Evolutionary conservation across 2,888 invertebrate species (phyloP), one percentile per base, ranked within the genome.

Genomic region (Heliconius ismenius): DNA sequence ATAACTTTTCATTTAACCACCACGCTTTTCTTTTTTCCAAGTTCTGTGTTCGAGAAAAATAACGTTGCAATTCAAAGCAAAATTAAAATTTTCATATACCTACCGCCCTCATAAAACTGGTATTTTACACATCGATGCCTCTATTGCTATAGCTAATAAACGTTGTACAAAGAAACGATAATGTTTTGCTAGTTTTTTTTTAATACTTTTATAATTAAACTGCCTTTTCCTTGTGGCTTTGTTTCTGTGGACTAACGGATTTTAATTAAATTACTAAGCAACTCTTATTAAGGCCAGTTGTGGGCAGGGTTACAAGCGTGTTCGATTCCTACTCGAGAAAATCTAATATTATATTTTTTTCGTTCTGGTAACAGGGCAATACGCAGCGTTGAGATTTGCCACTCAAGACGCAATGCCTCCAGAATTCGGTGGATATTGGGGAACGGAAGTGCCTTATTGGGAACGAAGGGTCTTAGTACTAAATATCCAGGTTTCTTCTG

Each of bases 1-100:
- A 79, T 82, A 81, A 82, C 79, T 82, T 81, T 81, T 81, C 81
- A 81, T 82, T 82, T 79, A 75, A 74, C 64, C 64, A 73, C 54
- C 62, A 67, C 78, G 64, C 73, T 69, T 64, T 68, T 26, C 49
- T 79, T 79, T 49, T 76, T 75, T 70, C 74, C 63, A 78, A 78
- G 74, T 74, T 74, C 73, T 74, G 74, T 67, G 79, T 78, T 73
- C 74, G 64, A 54, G 76, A 72, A 63, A 64, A 76, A 72, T 72
- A 72, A 64, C 70, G 76, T 32, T 65, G 64, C 21, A 7, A 54
- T 54, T 72, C 63, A 64, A 72, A 36, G 63, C 70, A 11, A 64
- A 72, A 76, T 70, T 75, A 73, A 73, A 73, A 73, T 43, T 73
- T 62, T 73, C 43, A 62, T 73, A 73, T 43, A 73, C 73, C 73